Conservation (phyloP, 1,140 invertebrate genomes). For the Plutomurus gul region DNA sequence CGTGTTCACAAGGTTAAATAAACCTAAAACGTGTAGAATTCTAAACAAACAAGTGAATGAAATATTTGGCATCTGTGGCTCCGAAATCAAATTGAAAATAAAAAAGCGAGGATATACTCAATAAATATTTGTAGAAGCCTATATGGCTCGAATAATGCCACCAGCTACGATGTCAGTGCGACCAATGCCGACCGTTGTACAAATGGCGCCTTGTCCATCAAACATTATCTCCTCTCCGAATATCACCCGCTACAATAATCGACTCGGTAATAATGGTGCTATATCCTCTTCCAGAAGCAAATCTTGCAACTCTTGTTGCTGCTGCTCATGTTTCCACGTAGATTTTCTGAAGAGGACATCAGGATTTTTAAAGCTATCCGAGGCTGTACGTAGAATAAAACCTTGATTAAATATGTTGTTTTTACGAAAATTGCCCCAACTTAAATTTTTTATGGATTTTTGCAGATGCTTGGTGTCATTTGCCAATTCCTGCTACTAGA, state of each 20-base stretch:
- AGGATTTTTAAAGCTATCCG: slow-evolving; percentile 72
- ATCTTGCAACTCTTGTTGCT: slow-evolving; percentile 52
- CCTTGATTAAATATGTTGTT: no score
- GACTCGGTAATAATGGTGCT: slow-evolving; percentile 4
- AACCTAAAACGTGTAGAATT: no score
- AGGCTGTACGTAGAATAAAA: slow-evolving; percentile 72
- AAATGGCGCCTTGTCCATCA: slow-evolving; percentile 43
- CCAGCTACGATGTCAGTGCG: slow-evolving; percentile 42
- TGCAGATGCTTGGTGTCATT: slow-evolving; percentile 70
- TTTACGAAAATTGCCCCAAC: no score
- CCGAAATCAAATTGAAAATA: background rate
- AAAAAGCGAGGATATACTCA: background rate
- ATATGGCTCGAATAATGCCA: slow-evolving; percentile 48
- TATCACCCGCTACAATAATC: slow-evolving; percentile 29
- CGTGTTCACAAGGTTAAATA: no score
- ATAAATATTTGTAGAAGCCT: background rate
- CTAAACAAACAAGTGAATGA: no score
- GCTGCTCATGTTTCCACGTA: slow-evolving; percentile 77
- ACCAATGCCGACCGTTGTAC: slow-evolving; percentile 46
- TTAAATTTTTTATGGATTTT: no score
- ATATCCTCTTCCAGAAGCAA: slow-evolving; percentile 69
- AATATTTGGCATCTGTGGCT: no score
- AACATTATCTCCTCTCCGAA: slow-evolving; percentile 44
- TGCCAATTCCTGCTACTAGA: slow-evolving; percentile 76
- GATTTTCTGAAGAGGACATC: slow-evolving; percentile 70